Conservation (phyloP, 1,140 invertebrate genomes). For the Aphis gossypii region DNA sequence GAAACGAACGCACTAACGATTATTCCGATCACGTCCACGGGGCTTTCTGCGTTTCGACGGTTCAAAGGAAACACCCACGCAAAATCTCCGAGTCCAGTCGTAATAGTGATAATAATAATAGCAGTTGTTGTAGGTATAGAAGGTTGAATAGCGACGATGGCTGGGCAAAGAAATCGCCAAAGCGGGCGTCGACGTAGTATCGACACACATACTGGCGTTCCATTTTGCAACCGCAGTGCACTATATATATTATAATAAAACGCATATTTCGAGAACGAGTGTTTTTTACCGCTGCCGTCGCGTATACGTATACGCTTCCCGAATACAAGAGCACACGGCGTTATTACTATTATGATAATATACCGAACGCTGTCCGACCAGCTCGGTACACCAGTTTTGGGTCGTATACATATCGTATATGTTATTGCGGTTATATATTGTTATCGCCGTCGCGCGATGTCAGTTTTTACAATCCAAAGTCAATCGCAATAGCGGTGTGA, state of each 20-base stretch:
- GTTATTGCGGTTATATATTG: slow-evolving; percentile 15
- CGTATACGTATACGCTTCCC: not conserved
- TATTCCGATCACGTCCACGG: slow-evolving; percentile 30
- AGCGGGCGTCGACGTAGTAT: not conserved
- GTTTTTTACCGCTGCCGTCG: not conserved
- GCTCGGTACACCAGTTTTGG: not conserved
- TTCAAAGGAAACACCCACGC: not conserved
- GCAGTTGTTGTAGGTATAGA: not conserved
- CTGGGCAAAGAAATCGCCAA: not conserved
- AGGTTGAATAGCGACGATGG: not conserved
- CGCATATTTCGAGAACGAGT: not conserved
- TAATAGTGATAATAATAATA: not conserved
- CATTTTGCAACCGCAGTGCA: too few relatives aligned
- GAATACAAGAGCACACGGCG: not conserved
- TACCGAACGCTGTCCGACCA: not conserved
- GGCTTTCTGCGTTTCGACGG: not conserved
- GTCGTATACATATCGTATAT: not conserved
- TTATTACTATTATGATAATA: slow-evolving; percentile 12
- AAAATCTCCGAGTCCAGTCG: not conserved
- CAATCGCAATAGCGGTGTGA: not conserved
- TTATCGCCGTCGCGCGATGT: not conserved
- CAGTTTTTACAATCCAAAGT: not conserved
- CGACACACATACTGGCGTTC: not conserved
- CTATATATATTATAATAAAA: slow-evolving; percentile 28
- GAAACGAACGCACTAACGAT: not conserved